Evolutionary conservation across 2,797 vertebrate species (phyloP).

Genomic region (Lepidocolaptes lacrymiger): DNA sequence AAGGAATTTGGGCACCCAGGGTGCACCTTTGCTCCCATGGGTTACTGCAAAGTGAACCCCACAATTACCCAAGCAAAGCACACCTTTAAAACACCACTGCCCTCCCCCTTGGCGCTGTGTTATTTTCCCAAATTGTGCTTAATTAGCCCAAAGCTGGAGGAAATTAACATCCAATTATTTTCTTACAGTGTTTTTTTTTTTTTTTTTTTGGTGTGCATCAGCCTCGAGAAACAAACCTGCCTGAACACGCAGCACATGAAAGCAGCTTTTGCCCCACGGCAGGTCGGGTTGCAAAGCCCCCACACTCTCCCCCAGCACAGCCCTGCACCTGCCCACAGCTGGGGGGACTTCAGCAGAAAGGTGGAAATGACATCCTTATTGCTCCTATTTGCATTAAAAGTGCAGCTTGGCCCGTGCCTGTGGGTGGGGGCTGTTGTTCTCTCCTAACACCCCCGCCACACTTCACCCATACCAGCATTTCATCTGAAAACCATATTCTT

Average conservation of each 20-base stretch:
- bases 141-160: background rate
- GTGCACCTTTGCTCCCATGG: rapidly evolving
- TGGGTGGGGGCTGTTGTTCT: background rate
- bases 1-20: background rate
- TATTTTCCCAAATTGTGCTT: background rate
- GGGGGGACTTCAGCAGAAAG: background rate
- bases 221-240: background rate
- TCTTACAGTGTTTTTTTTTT: background rate
- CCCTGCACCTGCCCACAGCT: slow-evolving; percentile 10
- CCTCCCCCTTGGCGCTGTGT: rapidly evolving
- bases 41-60: background rate
- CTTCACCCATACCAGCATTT: background rate
- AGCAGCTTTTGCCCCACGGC: background rate
- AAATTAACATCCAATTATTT: slow-evolving; percentile 50
- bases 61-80: background rate
- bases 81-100: background rate
- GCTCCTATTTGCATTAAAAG: background rate
- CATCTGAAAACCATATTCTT: background rate
- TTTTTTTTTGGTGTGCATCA: background rate
- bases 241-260: background rate
- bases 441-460: background rate
- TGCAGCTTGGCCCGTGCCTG: background rate
- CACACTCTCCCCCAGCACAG: rapidly evolving
- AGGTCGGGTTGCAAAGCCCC: background rate
- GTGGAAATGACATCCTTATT: background rate